These are phyloP conservation scores for Sminthopsis crassicaudata DNA, from an alignment of 2,113 vertebrate genomes.

Conservation along the genomic window DNA sequence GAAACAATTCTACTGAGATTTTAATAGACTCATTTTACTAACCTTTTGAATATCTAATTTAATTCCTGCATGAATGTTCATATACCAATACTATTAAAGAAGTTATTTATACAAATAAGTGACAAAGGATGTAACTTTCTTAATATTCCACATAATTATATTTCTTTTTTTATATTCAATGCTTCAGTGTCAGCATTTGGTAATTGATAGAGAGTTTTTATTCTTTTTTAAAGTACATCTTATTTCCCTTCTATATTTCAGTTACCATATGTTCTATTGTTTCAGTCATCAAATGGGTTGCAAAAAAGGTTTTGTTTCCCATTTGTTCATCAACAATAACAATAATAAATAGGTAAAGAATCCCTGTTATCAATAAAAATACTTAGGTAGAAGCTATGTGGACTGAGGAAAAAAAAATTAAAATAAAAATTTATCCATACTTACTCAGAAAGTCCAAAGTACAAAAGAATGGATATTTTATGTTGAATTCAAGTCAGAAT, in stretches of 20 bases:
- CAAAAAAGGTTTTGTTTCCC: slow-evolving; percentile 45
- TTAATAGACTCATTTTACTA: not conserved
- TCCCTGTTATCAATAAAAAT: slow-evolving; percentile 55
- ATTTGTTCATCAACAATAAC: not conserved
- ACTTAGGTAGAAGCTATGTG: slow-evolving; percentile 26
- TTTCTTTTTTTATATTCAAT: not conserved
- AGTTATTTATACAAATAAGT: not conserved
- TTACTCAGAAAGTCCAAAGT: slow-evolving; percentile 28
- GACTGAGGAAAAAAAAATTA: slow-evolving; percentile 29
- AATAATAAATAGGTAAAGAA: not conserved
- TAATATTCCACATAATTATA: not conserved
- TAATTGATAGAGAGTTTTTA: not conserved
- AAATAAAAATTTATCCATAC: not conserved
- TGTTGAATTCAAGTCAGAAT: slow-evolving; percentile 43
- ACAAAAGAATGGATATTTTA: not conserved
- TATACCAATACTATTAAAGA: not conserved
- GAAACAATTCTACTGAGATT: not conserved
- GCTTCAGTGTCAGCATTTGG: not conserved
- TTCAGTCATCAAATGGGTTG: slow-evolving; percentile 20
- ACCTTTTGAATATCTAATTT: not conserved
- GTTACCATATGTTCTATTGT: slow-evolving; percentile 1
- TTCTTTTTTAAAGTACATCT: slow-evolving; percentile 35
- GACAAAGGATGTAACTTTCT: not conserved
- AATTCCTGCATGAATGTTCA: not conserved
- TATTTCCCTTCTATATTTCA: slow-evolving; percentile 37